Conservation (phyloP, 2,888 invertebrate genomes). For the Scotopteryx bipunctaria region DNA sequence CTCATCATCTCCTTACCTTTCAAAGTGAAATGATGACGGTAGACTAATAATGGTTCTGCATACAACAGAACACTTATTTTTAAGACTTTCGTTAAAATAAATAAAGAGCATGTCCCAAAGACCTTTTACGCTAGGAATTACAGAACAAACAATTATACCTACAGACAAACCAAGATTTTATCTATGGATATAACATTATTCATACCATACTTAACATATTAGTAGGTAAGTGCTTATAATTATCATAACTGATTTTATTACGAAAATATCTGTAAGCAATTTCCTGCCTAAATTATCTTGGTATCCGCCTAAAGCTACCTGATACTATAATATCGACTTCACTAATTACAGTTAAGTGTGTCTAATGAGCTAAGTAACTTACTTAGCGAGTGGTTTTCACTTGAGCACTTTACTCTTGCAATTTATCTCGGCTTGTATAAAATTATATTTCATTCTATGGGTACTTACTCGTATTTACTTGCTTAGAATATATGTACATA, state of each 20-base stretch:
- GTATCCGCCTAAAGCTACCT: slow-evolving; percentile 26
- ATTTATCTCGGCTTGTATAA: slow-evolving; percentile 17
- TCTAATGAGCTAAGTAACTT: slow-evolving; percentile 46
- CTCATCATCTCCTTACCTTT: too few species aligned
- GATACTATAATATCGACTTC: slow-evolving; percentile 26
- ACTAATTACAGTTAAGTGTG: slow-evolving; percentile 46
- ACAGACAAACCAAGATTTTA: too few species aligned
- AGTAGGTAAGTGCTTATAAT: too few species aligned
- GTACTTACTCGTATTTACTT: slow-evolving; percentile 16
- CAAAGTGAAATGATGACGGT: too few species aligned
- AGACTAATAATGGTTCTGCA: too few species aligned
- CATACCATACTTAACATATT: too few species aligned
- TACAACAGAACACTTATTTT: too few species aligned
- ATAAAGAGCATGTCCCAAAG: too few species aligned
- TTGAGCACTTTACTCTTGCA: slow-evolving; percentile 25
- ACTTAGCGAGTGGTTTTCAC: slow-evolving; percentile 40
- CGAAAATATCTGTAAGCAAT: background rate
- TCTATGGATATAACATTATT: too few species aligned
- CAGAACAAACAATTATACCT: too few species aligned
- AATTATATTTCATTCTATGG: slow-evolving; percentile 20
- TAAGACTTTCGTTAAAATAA: too few species aligned
- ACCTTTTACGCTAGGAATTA: too few species aligned
- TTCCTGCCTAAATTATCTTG: background rate
- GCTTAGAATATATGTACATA: background rate
- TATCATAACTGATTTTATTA: background rate